These are phyloP conservation scores for Corydoras maculifer DNA, from an alignment of 2,113 vertebrate genomes.

Conservation along the genomic window DNA sequence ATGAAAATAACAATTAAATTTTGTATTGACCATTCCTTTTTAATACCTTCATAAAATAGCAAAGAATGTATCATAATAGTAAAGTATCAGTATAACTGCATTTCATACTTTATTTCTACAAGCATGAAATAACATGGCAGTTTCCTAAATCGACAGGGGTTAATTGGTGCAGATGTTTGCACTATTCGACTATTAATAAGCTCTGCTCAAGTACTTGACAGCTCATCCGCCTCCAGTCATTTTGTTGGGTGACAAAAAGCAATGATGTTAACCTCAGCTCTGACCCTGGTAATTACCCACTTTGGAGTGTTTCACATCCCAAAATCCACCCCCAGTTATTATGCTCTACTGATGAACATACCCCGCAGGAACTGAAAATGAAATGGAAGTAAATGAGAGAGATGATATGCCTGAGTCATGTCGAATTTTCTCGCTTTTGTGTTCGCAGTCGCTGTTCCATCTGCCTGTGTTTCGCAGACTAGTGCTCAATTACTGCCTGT, in stretches of 20 bases:
- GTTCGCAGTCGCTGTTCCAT: slow-evolving; percentile 87
- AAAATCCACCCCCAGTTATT: slow-evolving; percentile 29
- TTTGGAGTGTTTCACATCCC: slow-evolving; percentile 27
- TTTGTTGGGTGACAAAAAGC: slow-evolving; percentile 34
- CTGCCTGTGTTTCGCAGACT: slow-evolving; percentile 86
- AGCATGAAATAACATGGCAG: slow-evolving; percentile 1
- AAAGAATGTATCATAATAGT: no score
- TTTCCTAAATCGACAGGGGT: slow-evolving; percentile 19
- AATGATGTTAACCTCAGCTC: slow-evolving; percentile 31
- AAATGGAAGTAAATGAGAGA: slow-evolving; percentile 32
- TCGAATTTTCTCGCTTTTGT: slow-evolving; percentile 31
- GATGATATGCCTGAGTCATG: slow-evolving; percentile 26
- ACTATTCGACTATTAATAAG: slow-evolving; percentile 26
- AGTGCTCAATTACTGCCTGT: slow-evolving; percentile 84
- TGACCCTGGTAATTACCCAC: slow-evolving; percentile 30
- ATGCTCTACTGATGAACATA: slow-evolving; percentile 24
- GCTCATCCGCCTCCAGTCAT: slow-evolving; percentile 30
- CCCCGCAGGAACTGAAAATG: slow-evolving; percentile 24
- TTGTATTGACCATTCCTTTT: no score
- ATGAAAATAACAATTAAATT: no score
- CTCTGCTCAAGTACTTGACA: slow-evolving; percentile 20
- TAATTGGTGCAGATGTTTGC: slow-evolving; percentile 36
- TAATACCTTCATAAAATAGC: no score
- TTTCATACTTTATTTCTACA: no score
- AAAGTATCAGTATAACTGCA: no score